phyloP scores from a whole-genome alignment of 1,140 invertebrate species.

The Solenopsis fugax region DNA sequence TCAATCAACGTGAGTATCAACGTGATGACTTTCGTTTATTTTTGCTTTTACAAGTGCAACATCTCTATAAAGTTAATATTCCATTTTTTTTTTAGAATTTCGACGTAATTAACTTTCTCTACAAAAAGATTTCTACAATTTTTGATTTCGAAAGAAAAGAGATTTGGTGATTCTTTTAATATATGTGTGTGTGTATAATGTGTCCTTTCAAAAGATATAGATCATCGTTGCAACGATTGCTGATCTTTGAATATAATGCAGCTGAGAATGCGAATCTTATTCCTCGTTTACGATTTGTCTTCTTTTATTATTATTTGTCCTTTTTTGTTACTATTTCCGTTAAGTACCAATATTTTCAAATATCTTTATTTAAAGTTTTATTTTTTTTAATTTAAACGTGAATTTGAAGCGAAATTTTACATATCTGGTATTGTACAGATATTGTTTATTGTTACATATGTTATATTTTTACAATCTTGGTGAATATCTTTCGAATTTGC shows the following conservation, averaged over 20 bases:
- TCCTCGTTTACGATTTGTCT: not conserved
- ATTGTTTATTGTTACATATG: not conserved
- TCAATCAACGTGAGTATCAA: constrained; percentile 39
- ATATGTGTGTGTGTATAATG: not conserved
- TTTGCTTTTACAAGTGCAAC: constrained; percentile 17
- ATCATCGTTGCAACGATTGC: not conserved
- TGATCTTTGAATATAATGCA: not conserved
- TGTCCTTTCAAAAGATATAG: not conserved
- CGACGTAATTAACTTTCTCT: not conserved
- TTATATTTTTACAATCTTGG: not conserved
- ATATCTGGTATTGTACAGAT: not conserved
- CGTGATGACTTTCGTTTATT: constrained; percentile 27
- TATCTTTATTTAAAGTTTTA: constrained; percentile 1
- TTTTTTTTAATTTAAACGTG: not conserved
- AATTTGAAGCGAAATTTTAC: not conserved
- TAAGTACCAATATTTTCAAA: not conserved
- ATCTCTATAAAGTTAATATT: constrained; percentile 5
- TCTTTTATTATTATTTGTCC: not conserved
- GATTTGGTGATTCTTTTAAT: not conserved
- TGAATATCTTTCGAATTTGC: constrained; percentile 17
- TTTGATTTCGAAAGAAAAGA: not conserved
- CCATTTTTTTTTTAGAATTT: not conserved
- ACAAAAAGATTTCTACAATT: not conserved
- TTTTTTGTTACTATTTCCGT: not conserved
- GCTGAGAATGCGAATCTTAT: not conserved